phyloP scores from a whole-genome alignment of 2,113 vertebrate genomes.

The Cyanocitta stelleri region DNA sequence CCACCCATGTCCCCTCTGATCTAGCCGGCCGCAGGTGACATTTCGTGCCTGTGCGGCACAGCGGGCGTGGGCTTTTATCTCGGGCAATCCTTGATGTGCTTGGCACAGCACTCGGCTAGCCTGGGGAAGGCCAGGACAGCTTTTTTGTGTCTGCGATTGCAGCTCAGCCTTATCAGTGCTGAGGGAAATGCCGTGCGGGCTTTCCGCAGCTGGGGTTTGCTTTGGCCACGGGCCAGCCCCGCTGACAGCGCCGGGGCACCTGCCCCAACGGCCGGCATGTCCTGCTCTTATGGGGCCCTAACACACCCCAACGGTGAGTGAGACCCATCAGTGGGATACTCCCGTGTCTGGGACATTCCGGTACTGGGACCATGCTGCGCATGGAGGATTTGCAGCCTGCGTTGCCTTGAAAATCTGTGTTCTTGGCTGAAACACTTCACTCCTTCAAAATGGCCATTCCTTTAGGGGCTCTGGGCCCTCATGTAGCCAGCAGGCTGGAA shows the following conservation, averaged over 20 bases:
- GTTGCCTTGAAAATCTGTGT: background rate
- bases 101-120: background rate
- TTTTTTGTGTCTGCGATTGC: background rate
- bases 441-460: background rate
- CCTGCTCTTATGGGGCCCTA: background rate
- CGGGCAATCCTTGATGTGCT: background rate
- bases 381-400: background rate
- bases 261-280: background rate
- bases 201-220: background rate
- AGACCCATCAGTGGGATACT: background rate
- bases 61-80: background rate
- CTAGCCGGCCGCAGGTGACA: background rate
- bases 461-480: too few relatives aligned
- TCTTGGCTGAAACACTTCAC: background rate
- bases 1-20: background rate
- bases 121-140: fast-evolving
- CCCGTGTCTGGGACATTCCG: background rate
- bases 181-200: background rate
- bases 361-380: fast-evolving
- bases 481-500: background rate
- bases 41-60: fast-evolving
- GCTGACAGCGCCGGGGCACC: background rate
- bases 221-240: background rate
- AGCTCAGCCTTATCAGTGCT: background rate
- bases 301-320: background rate